phyloP scores from a whole-genome alignment of 2,113 vertebrate species.

The Gnathonemus longibarbis region DNA sequence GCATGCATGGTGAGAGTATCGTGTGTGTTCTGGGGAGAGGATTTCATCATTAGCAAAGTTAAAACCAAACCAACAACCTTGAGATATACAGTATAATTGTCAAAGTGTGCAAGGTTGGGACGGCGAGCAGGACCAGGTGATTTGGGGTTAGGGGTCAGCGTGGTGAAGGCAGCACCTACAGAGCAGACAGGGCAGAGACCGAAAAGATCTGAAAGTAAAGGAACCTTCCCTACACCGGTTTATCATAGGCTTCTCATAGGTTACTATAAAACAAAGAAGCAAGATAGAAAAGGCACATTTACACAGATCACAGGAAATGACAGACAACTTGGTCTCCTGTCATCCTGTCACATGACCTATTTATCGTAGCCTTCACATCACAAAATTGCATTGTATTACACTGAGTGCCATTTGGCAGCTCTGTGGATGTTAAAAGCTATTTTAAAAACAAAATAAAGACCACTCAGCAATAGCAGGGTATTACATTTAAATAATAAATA shows the following conservation, averaged over 20 bases:
- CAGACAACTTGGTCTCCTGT: not conserved
- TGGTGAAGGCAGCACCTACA: not conserved
- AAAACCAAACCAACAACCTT: not conserved
- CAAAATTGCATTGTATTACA: not conserved
- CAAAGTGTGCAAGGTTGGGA: not conserved
- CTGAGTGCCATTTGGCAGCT: not conserved
- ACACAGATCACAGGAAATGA: not conserved
- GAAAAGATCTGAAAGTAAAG: not conserved
- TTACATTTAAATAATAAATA: not conserved
- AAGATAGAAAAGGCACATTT: not conserved
- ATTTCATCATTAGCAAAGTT: not conserved
- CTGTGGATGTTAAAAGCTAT: not conserved
- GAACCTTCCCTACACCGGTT: not conserved
- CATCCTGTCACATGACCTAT: not conserved
- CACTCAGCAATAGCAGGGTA: not conserved
- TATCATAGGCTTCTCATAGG: not conserved
- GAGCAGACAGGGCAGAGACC: not conserved
- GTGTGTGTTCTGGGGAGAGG: not conserved
- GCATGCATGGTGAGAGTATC: not conserved
- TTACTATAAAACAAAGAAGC: not conserved
- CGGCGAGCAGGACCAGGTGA: not conserved
- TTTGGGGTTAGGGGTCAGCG: not conserved
- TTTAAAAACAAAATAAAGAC: not conserved
- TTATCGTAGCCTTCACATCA: not conserved
- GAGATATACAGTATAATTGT: not conserved